Evolutionary conservation across 2,113 vertebrate genomes (phyloP), one percentile per base, ranked within the genome.

Genomic region (Cyanoliseus patagonus): DNA sequence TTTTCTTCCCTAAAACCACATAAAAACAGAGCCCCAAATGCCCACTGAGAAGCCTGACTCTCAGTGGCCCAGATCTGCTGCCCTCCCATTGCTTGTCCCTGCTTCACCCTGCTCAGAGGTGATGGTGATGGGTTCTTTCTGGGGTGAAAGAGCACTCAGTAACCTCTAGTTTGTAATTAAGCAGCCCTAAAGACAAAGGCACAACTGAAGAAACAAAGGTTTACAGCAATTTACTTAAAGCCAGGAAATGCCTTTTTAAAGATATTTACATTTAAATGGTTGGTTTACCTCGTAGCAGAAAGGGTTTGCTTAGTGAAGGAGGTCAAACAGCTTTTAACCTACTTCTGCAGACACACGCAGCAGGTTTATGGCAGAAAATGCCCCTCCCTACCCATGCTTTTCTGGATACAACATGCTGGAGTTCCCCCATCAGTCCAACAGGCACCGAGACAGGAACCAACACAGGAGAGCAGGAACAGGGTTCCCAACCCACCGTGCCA

Each of bases 401-500:
- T 18, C 78, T 55, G 64, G 19, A 37, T 5, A 42, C 19, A 28
- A 28, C 20, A 7, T 3, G 16, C 42, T 61, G 15, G 5, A 57
- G 31, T 37, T 66, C 10, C 37, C 42, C 64, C 18, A 28, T 0
- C 30, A n/a, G 17, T 18, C 27, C 27, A 64, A 7, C 35, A 67
- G 74, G 17, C 42, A 53, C 35, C 31, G 11, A 49, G 83, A 14
- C 1, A 28, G 1, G 2, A 83, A 18, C 1, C 22, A 52, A 0
- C 3, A 9, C 0, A 3, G 49, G n/a, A 17, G 0, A 33, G 39
- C 9, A 27, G 0, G 12, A 75, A 46, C n/a, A 67, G 52, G 31
- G 47, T 12, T 70, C 35, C 64, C 31, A 61, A 27, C n/a, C 19
- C 0, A 3, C 17, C 1, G 1, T 3, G 22, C 10, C 46, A 62